phyloP scores from a whole-genome alignment of 1,140 invertebrate species.

The Lineus longissimus region DNA sequence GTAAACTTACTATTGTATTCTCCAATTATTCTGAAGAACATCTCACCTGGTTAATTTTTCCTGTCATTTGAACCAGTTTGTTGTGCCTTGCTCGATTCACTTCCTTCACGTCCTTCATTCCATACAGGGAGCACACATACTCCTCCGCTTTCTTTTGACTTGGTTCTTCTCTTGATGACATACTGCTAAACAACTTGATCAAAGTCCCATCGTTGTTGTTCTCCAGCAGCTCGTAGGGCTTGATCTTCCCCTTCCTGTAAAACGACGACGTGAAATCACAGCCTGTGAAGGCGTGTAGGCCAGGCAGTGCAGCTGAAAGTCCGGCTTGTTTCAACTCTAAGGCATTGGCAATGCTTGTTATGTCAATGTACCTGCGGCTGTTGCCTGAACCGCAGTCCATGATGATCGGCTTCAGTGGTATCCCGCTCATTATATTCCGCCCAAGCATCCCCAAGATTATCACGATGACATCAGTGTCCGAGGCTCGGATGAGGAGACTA shows the following conservation, averaged over 20 bases:
- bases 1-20: not conserved
- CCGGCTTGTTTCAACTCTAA: not conserved
- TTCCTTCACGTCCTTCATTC: not conserved
- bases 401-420: not conserved
- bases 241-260: conserved; percentile 9
- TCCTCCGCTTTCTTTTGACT: not conserved
- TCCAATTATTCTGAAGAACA: not conserved
- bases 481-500: not conserved
- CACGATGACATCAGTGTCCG: conserved; percentile 5
- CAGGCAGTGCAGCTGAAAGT: not conserved
- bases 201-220: not conserved
- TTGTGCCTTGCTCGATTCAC: conserved; percentile 2
- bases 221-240: not conserved
- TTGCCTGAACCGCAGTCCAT: conserved; percentile 9
- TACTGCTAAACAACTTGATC: not conserved
- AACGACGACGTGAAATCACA: not conserved
- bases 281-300: not conserved
- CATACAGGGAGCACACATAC: conserved; percentile 2
- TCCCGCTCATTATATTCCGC: not conserved
- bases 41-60: conserved; percentile 6
- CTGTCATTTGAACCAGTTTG: conserved; percentile 6
- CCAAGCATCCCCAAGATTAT: not conserved
- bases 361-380: not conserved
- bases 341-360: not conserved
- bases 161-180: not conserved